Conservation (phyloP, 2,113 vertebrate genomes). For the Sminthopsis crassicaudata region DNA sequence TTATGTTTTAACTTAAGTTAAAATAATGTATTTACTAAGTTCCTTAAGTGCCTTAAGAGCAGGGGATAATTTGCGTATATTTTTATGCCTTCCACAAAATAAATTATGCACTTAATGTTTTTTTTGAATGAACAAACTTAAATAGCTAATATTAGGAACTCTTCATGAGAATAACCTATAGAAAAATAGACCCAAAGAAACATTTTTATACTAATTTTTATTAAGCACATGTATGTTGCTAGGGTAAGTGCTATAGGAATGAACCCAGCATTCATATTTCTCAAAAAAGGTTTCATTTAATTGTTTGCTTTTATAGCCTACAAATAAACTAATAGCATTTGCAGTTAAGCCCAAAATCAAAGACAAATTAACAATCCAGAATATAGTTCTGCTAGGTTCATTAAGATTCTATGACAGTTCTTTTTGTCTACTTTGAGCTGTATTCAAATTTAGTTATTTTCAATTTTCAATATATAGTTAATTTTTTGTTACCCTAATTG, state of each 20-base stretch:
- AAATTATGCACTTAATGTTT: neutral
- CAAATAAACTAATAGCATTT: slow-evolving; percentile 12
- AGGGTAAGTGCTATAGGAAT: slow-evolving; percentile 21
- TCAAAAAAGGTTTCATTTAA: slow-evolving; percentile 33
- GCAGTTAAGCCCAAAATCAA: neutral
- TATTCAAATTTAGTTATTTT: too few relatives aligned
- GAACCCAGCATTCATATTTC: slow-evolving; percentile 36
- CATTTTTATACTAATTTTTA: slow-evolving; percentile 1
- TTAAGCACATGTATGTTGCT: slow-evolving; percentile 15
- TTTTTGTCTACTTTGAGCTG: slow-evolving; percentile 40
- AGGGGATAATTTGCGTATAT: neutral
- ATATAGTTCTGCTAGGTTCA: slow-evolving; percentile 38
- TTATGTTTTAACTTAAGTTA: slow-evolving; percentile 45
- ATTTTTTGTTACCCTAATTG: slow-evolving; percentile 24
- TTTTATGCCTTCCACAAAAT: neutral
- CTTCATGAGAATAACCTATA: slow-evolving; percentile 23
- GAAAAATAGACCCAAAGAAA: slow-evolving; percentile 14
- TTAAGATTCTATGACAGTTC: slow-evolving; percentile 37
- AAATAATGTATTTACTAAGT: neutral
- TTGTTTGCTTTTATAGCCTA: slow-evolving; percentile 43
- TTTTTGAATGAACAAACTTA: neutral
- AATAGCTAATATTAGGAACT: slow-evolving; percentile 27
- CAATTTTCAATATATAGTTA: slow-evolving; percentile 53
- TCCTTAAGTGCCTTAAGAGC: neutral
- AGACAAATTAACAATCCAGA: slow-evolving; percentile 6